phyloP scores from a whole-genome alignment of 2,888 invertebrate genomes.

The Orthosia incerta region DNA sequence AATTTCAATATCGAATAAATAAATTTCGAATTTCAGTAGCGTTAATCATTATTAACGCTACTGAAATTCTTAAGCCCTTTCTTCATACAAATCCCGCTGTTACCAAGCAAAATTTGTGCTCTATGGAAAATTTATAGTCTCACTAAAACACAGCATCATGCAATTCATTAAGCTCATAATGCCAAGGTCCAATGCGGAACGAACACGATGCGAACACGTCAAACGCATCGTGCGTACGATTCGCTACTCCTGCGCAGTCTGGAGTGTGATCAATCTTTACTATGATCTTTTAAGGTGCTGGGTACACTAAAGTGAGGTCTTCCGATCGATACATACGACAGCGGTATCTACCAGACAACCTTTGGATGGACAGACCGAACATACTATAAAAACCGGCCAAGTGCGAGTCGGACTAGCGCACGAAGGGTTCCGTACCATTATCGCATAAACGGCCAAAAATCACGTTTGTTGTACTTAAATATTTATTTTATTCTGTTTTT shows the following conservation, averaged over 20 bases:
- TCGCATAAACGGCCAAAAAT: too few species aligned
- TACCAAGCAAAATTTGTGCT: slow-evolving; percentile 26
- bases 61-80: not conserved
- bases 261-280: slow-evolving; percentile 26
- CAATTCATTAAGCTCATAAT: slow-evolving; percentile 52
- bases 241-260: slow-evolving; percentile 35
- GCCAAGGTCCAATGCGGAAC: slow-evolving; percentile 52
- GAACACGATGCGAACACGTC: slow-evolving; percentile 37
- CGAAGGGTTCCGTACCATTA: too few species aligned
- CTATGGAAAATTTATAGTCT: slow-evolving; percentile 48
- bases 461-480: too few species aligned
- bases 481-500: too few species aligned
- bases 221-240: slow-evolving; percentile 43
- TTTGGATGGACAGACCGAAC: not conserved
- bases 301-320: not conserved
- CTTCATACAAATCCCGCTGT: slow-evolving; percentile 10
- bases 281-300: not conserved
- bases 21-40: too few species aligned
- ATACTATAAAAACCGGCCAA: too few species aligned
- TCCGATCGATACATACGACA: not conserved
- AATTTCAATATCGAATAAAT: too few species aligned
- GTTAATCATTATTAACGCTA: too few species aligned
- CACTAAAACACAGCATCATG: slow-evolving; percentile 37
- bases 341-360: not conserved
- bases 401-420: too few species aligned